A percentile compares a stretch with the other conserved stretches of the same genome.
phyloP scores from a whole-genome alignment of 2,888 invertebrate species.

The Corbicula japonica region DNA sequence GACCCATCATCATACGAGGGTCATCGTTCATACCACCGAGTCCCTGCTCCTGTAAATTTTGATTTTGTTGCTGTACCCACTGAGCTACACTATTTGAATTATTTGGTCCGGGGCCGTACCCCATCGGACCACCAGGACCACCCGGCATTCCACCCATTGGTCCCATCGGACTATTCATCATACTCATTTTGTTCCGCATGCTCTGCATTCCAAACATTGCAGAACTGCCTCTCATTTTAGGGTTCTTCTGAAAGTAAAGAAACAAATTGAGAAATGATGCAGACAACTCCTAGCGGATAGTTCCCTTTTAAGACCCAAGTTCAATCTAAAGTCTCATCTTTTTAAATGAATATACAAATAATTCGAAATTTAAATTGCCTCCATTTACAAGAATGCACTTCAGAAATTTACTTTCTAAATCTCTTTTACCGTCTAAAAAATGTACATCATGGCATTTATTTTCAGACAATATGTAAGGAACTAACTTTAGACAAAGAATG shows the following conservation, averaged over 20 bases:
- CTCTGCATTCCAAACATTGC: constrained; percentile 70
- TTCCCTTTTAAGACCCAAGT: no score
- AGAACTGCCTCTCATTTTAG: constrained; percentile 89
- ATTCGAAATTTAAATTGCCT: no score
- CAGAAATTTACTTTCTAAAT: no score
- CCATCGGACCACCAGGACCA: constrained; percentile 65
- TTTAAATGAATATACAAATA: no score
- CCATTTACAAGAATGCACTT: no score
- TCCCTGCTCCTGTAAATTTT: constrained; percentile 79
- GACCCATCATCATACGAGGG: constrained; percentile 69
- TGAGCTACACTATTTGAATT: constrained; percentile 80
- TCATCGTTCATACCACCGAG: constrained; percentile 67
- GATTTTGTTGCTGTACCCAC: constrained; percentile 85
- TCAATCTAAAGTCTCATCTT: no score
- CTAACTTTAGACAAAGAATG: no score
- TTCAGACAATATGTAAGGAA: no score
- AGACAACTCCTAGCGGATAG: no score
- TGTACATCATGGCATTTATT: no score
- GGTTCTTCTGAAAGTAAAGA: constrained; percentile 92
- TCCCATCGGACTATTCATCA: constrained; percentile 58
- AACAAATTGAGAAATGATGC: no score
- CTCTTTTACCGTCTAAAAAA: no score
- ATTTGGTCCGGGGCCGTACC: constrained; percentile 69
- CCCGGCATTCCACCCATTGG: constrained; percentile 78
- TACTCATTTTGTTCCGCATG: constrained; percentile 63